phyloP scores from a whole-genome alignment of 1,140 invertebrate genomes.

The Procambarus clarkii region DNA sequence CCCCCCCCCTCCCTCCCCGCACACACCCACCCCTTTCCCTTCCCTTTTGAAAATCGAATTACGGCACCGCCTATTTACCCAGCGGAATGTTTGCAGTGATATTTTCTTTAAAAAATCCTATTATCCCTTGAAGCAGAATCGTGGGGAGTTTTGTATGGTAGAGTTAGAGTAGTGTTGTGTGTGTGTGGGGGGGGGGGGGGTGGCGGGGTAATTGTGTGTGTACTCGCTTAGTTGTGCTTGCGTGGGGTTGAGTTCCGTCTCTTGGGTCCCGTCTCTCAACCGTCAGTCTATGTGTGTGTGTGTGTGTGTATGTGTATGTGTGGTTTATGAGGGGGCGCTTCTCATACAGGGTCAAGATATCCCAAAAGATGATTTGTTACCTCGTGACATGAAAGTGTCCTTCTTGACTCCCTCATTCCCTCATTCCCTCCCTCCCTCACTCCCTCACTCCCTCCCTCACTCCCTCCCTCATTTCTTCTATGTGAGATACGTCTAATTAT shows the following conservation, averaged over 20 bases:
- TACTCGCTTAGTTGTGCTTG: too few relatives aligned
- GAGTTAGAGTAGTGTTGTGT: neutral
- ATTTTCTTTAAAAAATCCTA: neutral
- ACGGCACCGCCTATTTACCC: neutral
- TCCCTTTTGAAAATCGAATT: slow-evolving; percentile 14
- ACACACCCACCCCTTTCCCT: neutral
- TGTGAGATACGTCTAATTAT: too few relatives aligned
- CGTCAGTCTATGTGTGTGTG: too few relatives aligned
- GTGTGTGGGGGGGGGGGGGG: neutral
- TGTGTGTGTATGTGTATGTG: too few relatives aligned
- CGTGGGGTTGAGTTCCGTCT: too few relatives aligned
- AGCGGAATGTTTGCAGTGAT: neutral
- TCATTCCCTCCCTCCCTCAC: too few relatives aligned
- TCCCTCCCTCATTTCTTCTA: too few relatives aligned
- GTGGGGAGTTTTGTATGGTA: neutral
- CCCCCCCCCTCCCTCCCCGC: too few relatives aligned
- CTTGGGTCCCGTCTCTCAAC: too few relatives aligned
- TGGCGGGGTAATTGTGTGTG: too few relatives aligned
- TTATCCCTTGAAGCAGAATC: neutral
- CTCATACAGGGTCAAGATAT: neutral
- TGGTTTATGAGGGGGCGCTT: neutral
- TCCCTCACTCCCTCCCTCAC: too few relatives aligned
- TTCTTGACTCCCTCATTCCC: neutral
- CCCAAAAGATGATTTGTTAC: neutral
- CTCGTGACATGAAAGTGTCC: neutral